phyloP scores from a whole-genome alignment of 1,140 invertebrate genomes.

The Dysdera silvatica region DNA sequence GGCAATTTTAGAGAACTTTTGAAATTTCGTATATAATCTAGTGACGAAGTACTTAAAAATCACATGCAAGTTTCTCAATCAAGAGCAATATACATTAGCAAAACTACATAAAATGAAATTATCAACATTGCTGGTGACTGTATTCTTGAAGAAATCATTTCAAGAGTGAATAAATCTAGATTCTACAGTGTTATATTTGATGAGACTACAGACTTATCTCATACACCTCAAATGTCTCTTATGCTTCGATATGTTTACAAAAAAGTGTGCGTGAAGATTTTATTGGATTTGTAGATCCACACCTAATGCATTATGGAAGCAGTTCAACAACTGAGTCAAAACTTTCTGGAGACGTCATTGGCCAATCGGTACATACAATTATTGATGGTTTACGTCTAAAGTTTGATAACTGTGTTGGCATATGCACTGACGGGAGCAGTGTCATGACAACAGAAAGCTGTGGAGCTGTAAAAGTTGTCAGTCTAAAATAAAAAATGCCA shows the following conservation, averaged over 20 bases:
- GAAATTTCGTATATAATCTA: neutral
- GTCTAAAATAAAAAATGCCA: neutral
- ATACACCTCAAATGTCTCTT: neutral
- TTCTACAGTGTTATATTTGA: neutral
- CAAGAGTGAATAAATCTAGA: neutral
- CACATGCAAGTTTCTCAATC: neutral
- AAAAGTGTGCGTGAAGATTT: conserved; percentile 2
- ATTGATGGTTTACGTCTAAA: neutral
- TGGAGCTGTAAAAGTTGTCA: neutral
- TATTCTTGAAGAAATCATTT: neutral
- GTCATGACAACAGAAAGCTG: neutral
- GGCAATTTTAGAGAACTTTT: neutral
- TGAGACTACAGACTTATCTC: neutral
- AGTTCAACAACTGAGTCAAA: neutral
- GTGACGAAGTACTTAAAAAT: neutral
- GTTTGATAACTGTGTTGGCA: neutral
- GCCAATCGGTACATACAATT: neutral
- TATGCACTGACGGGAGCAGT: neutral
- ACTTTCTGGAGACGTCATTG: neutral
- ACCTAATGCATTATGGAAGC: neutral
- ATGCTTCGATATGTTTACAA: neutral
- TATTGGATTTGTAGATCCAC: neutral
- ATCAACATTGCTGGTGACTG: neutral
- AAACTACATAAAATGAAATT: neutral
- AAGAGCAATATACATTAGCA: neutral